Evolutionary conservation across 1,140 invertebrate genomes (phyloP), one percentile per base, ranked within the genome.

Genomic region (Zaprionus ornatus): DNA sequence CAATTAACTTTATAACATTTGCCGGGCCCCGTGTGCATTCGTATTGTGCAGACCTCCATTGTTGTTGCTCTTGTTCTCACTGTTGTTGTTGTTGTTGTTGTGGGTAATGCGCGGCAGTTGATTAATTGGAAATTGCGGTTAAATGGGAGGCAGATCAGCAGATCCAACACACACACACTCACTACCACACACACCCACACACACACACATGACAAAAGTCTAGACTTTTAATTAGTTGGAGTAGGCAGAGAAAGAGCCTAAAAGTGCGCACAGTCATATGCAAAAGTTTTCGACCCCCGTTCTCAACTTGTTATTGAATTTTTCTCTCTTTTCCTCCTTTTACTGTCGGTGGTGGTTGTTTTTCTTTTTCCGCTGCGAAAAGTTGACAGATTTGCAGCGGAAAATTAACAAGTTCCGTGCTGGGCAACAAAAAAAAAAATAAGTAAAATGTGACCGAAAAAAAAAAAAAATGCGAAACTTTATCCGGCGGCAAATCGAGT

Each of bases 1-100:
- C 85, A 88, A 88, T 90, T 88, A 88, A 88, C 84, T 88, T 90
- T 88, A 90, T 84, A 88, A 90, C 84, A 90, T 88, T 90, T 88
- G 74, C 80, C 65, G 56, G 69, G 83, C 72, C 76, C 76, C 79
- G 79, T 65, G 72, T 82, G 75, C 76, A 82, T 64, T 81, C 55
- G 55, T 48, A 68, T 56, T 61, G 50, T 62, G 29, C 50, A 21
- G 17, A 52, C 48, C 59, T 50, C 25, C 17, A 32, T 50, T 63
- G 37, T 52, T 23, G 23, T 17, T 56, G 59, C 54, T 72, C 35
- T 40, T 63, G 7, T 55, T 54, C 29, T 3, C 29, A 32, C 40
- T n/a, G 56, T 21, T 66, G 57, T 60, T 59, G 17, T 57, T 63
- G 48, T 10, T 56, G 37, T 63, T 79, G 57, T 63, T 63, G 70